phyloP scores from a whole-genome alignment of 2,888 invertebrate species.

The Cabera pusaria region DNA sequence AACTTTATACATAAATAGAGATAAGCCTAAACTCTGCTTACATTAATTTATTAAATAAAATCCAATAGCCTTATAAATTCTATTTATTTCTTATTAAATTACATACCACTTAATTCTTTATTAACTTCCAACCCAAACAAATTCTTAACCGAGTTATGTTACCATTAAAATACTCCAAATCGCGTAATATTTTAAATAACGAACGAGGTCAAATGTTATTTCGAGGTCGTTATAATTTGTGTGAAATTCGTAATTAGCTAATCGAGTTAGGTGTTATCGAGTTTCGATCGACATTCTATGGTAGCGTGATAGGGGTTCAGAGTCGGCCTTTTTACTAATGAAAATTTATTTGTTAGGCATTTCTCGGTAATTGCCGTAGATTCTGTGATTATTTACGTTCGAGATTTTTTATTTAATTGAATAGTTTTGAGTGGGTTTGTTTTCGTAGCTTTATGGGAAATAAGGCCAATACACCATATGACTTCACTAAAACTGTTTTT shows the following conservation, averaged over 20 bases:
- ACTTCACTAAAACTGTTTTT: no score
- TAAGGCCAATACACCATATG: no score
- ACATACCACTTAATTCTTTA: no score
- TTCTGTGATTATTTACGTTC: slow-evolving; percentile 12
- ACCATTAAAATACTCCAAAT: slow-evolving; percentile 19
- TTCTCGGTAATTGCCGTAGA: slow-evolving; percentile 18
- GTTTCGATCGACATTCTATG: slow-evolving; percentile 33
- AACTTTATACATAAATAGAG: no score
- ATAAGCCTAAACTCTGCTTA: no score
- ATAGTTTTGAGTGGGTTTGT: no score
- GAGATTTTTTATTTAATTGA: no score
- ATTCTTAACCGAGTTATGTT: slow-evolving; percentile 10
- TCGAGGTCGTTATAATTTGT: slow-evolving; percentile 61
- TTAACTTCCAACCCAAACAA: no score
- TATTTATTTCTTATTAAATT: no score
- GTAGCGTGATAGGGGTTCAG: slow-evolving; percentile 13
- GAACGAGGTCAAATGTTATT: slow-evolving; percentile 36
- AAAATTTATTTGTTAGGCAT: slow-evolving; percentile 25
- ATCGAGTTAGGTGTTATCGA: slow-evolving; percentile 55
- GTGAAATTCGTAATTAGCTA: slow-evolving; percentile 74
- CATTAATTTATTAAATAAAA: no score
- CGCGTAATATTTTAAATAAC: slow-evolving; percentile 7
- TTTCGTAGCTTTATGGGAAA: no score
- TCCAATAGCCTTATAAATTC: no score
- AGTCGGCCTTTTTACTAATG: slow-evolving; percentile 23